Evolutionary conservation across 2,797 vertebrate species (phyloP).

Genomic region (Petrocephalus schoutedeni): DNA sequence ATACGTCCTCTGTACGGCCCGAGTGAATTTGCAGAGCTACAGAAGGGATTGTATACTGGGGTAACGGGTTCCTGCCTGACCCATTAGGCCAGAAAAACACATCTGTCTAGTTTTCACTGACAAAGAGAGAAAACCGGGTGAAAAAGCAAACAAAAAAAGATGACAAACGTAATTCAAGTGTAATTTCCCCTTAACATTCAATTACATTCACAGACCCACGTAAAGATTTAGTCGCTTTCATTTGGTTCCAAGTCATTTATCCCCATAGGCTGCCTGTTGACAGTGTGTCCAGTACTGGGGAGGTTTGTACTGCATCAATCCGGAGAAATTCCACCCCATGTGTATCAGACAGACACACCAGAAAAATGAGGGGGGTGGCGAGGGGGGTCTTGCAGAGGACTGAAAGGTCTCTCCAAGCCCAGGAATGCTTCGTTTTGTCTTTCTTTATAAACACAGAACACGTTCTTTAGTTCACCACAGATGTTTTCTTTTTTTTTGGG

Average conservation of each 20-base stretch:
- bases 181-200: constrained; percentile 51
- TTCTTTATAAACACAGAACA: neutral
- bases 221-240: constrained; percentile 44
- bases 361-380: constrained; percentile 38
- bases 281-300: constrained; percentile 53
- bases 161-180: constrained; percentile 59
- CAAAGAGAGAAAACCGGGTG: constrained; percentile 58
- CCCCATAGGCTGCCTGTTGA: constrained; percentile 50
- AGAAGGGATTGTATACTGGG: neutral
- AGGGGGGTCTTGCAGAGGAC: constrained; percentile 32
- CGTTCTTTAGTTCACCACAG: neutral
- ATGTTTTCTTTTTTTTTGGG: neutral
- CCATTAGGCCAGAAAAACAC: constrained; percentile 33
- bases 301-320: constrained; percentile 36
- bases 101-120: constrained; percentile 40
- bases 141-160: constrained; percentile 49
- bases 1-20: neutral
- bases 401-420: constrained; percentile 37
- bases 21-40: neutral
- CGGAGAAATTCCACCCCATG: constrained; percentile 33
- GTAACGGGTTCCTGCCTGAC: neutral
- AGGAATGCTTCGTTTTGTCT: neutral
- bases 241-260: constrained; percentile 54
- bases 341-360: constrained; percentile 43
- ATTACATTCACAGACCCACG: constrained; percentile 48